Percentiles rank a stretch among this genome's conserved stretches.
phyloP scores from a whole-genome alignment of 2,113 vertebrate species.

The Periophthalmodon schlosseri region DNA sequence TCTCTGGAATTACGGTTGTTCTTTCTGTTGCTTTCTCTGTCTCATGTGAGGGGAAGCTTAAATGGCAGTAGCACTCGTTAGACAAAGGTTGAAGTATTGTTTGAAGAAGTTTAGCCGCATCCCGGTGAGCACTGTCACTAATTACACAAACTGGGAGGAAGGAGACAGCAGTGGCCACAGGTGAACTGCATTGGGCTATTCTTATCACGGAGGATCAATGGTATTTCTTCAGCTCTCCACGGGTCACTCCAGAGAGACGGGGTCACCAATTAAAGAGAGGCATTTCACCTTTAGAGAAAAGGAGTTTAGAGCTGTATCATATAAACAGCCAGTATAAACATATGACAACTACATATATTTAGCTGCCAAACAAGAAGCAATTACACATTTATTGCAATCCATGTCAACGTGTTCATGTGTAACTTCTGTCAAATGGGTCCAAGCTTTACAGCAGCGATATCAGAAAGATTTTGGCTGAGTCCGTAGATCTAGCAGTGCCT shows the following conservation, averaged over 20 bases:
- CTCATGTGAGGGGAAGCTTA: constrained; percentile 16
- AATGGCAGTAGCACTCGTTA: constrained; percentile 60
- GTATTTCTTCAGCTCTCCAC: constrained; percentile 46
- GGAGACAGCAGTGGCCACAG: constrained; percentile 17
- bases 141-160: constrained; percentile 49
- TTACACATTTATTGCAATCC: background rate
- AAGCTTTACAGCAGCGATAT: background rate
- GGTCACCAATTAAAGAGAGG: constrained; percentile 56
- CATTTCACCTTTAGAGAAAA: constrained; percentile 23
- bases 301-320: background rate
- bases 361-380: background rate
- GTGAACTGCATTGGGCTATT: constrained; percentile 51
- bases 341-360: background rate
- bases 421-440: too few species aligned
- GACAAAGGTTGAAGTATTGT: constrained; percentile 57
- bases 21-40: background rate
- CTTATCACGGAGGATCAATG: constrained; percentile 46
- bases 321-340: background rate
- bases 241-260: constrained; percentile 39
- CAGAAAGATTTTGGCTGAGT: background rate
- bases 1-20: constrained; percentile 20
- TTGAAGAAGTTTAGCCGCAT: constrained; percentile 42
- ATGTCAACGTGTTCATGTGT: too few species aligned
- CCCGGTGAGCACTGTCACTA: constrained; percentile 36
- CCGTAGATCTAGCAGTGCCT: background rate